Percentiles rank a stretch among this genome's conserved stretches.
These are phyloP conservation scores for Berghia stephanieae DNA, from an alignment of 1,140 invertebrate genomes.

Conservation along the genomic window DNA sequence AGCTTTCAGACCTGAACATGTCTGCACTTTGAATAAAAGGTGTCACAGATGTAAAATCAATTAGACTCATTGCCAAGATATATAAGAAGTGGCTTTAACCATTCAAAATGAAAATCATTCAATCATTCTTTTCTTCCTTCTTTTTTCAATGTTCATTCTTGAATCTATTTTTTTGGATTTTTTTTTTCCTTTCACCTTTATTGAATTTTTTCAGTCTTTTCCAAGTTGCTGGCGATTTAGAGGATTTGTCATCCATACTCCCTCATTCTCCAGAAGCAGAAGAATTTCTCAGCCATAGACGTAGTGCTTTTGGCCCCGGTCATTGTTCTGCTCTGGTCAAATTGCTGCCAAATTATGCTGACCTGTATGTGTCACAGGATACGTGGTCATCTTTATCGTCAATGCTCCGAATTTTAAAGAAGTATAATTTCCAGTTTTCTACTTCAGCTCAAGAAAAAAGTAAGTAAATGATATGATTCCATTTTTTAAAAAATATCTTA, in stretches of 20 bases:
- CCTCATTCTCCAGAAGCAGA: slow-evolving; percentile 37
- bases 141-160: neutral
- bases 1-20: too few relatives aligned
- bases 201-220: slow-evolving; percentile 54
- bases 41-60: too few relatives aligned
- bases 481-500: too few relatives aligned
- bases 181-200: neutral
- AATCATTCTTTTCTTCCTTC: neutral
- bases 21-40: too few relatives aligned
- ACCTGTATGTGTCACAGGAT: slow-evolving; percentile 75
- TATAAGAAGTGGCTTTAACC: too few relatives aligned
- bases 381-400: slow-evolving; percentile 80
- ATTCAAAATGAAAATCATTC: neutral
- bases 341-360: slow-evolving; percentile 69
- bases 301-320: slow-evolving; percentile 64
- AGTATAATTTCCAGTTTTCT: slow-evolving; percentile 85
- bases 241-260: slow-evolving; percentile 70
- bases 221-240: slow-evolving; percentile 78
- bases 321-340: slow-evolving; percentile 75
- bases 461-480: neutral
- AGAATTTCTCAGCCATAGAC: slow-evolving; percentile 63
- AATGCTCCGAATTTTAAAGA: slow-evolving; percentile 90
- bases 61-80: too few relatives aligned
- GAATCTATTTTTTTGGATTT: too few relatives aligned
- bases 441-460: slow-evolving; percentile 62